Evolutionary conservation across 2,888 invertebrate species (phyloP).

Genomic region (Labia minor): DNA sequence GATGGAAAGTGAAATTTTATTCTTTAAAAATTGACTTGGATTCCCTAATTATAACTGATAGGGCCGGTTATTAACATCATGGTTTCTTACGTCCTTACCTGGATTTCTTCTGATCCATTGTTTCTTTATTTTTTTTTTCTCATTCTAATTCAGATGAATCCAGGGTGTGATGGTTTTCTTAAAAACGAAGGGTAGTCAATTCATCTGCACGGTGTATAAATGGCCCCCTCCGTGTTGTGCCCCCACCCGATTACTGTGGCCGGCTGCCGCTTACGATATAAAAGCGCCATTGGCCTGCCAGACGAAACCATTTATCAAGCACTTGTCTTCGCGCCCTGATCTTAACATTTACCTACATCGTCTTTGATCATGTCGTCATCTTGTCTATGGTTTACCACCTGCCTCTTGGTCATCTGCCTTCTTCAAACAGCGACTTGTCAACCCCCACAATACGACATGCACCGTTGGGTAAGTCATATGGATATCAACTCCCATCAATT

Average conservation of each 20-base stretch:
- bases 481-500: too few species aligned
- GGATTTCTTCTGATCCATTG: too few species aligned
- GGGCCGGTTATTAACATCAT: too few species aligned
- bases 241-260: background rate
- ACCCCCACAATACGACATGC: too few species aligned
- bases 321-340: background rate
- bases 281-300: constrained; percentile 7
- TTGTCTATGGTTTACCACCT: background rate
- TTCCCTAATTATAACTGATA: too few species aligned
- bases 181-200: too few species aligned
- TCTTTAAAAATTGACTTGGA: too few species aligned
- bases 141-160: too few species aligned
- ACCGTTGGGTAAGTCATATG: background rate
- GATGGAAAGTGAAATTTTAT: too few species aligned
- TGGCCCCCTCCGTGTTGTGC: background rate
- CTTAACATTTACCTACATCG: background rate
- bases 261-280: background rate
- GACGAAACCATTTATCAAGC: constrained; percentile 4
- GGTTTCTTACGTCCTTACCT: too few species aligned
- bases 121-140: too few species aligned
- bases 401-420: background rate
- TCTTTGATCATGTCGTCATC: background rate
- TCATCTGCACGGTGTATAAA: background rate
- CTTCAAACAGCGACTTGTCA: background rate
- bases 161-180: too few species aligned